These are phyloP conservation scores for Andrena trimmerana DNA, from an alignment of 2,888 invertebrate genomes.

Conservation along the genomic window DNA sequence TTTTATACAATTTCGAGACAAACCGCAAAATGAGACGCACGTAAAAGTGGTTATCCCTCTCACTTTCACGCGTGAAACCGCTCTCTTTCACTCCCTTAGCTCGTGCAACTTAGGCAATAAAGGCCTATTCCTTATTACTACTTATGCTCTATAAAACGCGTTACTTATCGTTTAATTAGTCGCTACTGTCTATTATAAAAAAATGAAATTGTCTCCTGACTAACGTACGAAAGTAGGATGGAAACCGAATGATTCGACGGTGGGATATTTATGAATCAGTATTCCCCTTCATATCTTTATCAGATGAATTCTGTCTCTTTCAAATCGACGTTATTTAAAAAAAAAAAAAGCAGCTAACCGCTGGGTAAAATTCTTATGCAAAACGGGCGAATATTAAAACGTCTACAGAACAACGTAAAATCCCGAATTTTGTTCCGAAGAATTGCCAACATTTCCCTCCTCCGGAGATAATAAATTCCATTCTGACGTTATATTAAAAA, in stretches of 20 bases:
- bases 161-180: constrained; percentile 58
- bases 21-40: constrained; percentile 21
- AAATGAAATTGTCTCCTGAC: constrained; percentile 35
- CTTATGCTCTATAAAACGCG: constrained; percentile 63
- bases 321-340: background rate
- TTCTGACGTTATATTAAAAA: background rate
- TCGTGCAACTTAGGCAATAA: constrained; percentile 56
- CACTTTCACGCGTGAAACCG: constrained; percentile 18
- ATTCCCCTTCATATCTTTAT: background rate
- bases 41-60: constrained; percentile 39
- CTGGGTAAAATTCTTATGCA: background rate
- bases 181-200: constrained; percentile 50
- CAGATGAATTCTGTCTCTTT: background rate
- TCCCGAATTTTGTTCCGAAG: background rate
- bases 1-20: constrained; percentile 11
- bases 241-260: constrained; percentile 43
- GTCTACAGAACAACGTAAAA: background rate
- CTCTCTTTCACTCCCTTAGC: constrained; percentile 24
- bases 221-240: constrained; percentile 35
- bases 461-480: background rate
- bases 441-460: background rate
- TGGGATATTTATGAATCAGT: constrained; percentile 9
- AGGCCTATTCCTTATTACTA: constrained; percentile 62
- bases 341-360: background rate
- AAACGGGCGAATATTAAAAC: background rate